Evolutionary conservation across 2,797 vertebrate species (phyloP), one percentile per base, ranked within the genome.

Genomic region (Aeoliscus strigatus): DNA sequence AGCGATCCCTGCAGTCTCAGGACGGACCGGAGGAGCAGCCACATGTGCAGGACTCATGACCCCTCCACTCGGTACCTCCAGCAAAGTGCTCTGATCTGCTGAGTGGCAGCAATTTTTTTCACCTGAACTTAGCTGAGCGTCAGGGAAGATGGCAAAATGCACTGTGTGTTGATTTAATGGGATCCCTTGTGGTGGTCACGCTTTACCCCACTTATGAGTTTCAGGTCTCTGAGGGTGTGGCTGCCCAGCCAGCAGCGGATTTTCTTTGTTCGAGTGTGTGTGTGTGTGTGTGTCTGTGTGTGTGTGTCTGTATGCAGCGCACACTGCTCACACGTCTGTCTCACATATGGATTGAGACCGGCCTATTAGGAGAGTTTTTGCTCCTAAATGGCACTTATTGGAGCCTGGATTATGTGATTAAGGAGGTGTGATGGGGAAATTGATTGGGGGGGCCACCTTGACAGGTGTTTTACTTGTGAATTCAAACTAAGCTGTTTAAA

Each of bases 371-470:
- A 23, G 37, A 41, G 33, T 66, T 53, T 59, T 60, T 2, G 5
- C 47, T 21, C 26, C 49, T 72, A 65, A 72, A 61, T 38, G n/a
- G 34, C 52, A 58, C 37, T 48, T 48, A 73, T 63, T 61, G 58
- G 49, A 52, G 27, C 49, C 56, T 8, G 70, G 72, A 73, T 81
- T 81, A 70, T 70, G 77, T 47, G 70, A 79, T 81, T 76, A 76
- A 64, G 45, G 49, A 51, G 45, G 56, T 47, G 47, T 66, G 69
- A 78, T 73, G 43, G 65, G 24, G 21, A 63, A 75, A 76, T 66
- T 71, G 75, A 82, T 81, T 70, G 28, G 57, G 36, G n/a, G 16
- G 44, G 43, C 57, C 48, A 66, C 50, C 31, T 46, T 69, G 66
- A 71, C 67, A 73, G 70, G 58, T 66, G 52, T 70, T 70, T 72